Conservation (phyloP, 2,888 invertebrate species). For the Oeneis ivallda region DNA sequence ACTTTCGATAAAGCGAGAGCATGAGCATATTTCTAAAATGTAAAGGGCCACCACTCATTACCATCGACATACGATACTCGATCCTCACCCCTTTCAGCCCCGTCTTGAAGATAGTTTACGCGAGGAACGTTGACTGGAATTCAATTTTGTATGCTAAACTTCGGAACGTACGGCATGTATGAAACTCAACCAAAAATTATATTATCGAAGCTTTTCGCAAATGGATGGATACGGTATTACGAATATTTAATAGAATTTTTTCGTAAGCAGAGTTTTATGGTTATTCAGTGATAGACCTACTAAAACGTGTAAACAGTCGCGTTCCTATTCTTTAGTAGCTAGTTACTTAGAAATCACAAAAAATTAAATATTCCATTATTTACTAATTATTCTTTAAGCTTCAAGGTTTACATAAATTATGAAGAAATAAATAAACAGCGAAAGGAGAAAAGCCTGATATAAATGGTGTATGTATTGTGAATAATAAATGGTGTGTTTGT, state of each 20-base stretch:
- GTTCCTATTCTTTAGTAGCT: too few relatives aligned
- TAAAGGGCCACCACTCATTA: conserved; percentile 17
- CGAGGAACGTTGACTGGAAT: conserved; percentile 62
- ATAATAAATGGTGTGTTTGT: too few relatives aligned
- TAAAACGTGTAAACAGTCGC: too few relatives aligned
- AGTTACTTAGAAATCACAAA: too few relatives aligned
- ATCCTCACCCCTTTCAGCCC: conserved; percentile 36
- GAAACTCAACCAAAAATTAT: conserved; percentile 28
- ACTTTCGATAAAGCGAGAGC: conserved; percentile 3
- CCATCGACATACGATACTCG: conserved; percentile 27
- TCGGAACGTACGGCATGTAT: conserved; percentile 31
- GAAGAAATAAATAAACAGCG: too few relatives aligned
- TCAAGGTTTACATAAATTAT: too few relatives aligned
- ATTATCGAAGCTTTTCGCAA: conserved; percentile 17
- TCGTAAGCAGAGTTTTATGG: not conserved
- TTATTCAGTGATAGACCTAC: too few relatives aligned
- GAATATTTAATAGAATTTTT: not conserved
- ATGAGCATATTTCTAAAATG: conserved; percentile 24
- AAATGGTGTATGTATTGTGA: too few relatives aligned
- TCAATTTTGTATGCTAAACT: conserved; percentile 64
- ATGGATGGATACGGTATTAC: not conserved
- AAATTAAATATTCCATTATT: too few relatives aligned
- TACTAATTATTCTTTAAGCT: too few relatives aligned
- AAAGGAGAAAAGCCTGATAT: too few relatives aligned
- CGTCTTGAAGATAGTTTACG: conserved; percentile 64